Conservation (phyloP, 2,113 vertebrate genomes). For the Prietella phreatophila region DNA sequence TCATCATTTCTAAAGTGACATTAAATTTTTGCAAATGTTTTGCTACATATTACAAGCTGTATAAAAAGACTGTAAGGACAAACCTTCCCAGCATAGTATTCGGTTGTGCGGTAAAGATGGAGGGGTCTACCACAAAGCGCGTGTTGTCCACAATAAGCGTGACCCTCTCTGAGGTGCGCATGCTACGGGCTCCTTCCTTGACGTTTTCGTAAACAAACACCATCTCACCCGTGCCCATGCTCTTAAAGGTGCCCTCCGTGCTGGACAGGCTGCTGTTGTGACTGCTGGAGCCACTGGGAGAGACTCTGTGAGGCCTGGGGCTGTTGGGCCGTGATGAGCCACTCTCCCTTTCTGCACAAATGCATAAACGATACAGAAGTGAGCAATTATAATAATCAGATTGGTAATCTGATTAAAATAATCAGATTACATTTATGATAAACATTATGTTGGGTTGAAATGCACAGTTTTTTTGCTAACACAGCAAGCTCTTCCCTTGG, state of each 20-base stretch:
- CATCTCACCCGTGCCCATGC: slow-evolving; percentile 81
- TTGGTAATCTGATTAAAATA: not conserved
- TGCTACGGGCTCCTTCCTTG: slow-evolving; percentile 86
- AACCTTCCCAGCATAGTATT: slow-evolving; percentile 99
- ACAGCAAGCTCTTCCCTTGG: not conserved
- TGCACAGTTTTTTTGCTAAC: not conserved
- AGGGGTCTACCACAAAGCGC: slow-evolving; percentile 95
- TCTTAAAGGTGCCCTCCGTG: slow-evolving; percentile 88
- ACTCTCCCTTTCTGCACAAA: slow-evolving; percentile 83
- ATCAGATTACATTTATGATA: not conserved
- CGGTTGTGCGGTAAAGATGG: slow-evolving; percentile 96
- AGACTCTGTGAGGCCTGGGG: slow-evolving; percentile 88
- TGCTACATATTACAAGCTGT: not conserved
- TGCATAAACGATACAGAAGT: not conserved
- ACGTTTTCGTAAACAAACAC: slow-evolving; percentile 94
- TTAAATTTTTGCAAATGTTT: not conserved
- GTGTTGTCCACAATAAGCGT: slow-evolving; percentile 98
- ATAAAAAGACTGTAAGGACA: not conserved
- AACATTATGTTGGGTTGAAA: not conserved
- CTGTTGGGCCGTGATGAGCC: slow-evolving; percentile 88
- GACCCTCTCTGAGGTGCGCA: slow-evolving; percentile 88
- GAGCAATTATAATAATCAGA: not conserved
- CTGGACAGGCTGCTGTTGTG: slow-evolving; percentile 92
- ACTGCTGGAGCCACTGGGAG: slow-evolving; percentile 88
- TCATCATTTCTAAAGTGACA: not conserved